Evolutionary conservation across 1,140 invertebrate genomes (phyloP).

Genomic region (Trichonephila clavata): DNA sequence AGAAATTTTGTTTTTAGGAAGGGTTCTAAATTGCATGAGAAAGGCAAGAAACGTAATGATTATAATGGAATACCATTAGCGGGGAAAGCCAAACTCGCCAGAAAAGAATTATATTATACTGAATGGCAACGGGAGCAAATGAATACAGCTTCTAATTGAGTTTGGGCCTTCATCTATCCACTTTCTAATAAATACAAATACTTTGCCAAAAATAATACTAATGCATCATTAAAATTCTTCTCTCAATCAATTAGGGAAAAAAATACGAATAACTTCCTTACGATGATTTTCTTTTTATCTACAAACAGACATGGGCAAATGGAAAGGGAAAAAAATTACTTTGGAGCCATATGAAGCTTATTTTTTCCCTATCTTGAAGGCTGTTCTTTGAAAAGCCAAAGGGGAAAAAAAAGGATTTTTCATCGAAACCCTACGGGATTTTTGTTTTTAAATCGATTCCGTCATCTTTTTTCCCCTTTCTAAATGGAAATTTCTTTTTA

Average conservation of each 20-base stretch:
- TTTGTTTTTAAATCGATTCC: constrained; percentile 50
- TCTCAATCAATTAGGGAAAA: constrained; percentile 58
- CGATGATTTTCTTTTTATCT: constrained; percentile 29
- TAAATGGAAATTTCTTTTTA: not conserved
- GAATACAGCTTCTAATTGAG: constrained; percentile 45
- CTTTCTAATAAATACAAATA: constrained; percentile 40
- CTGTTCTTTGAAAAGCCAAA: constrained; percentile 8
- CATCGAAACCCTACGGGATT: constrained; percentile 53
- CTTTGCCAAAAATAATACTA: constrained; percentile 47
- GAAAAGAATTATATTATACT: constrained; percentile 9
- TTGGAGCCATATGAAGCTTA: not conserved
- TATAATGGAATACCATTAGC: constrained; percentile 59
- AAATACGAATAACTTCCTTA: constrained; percentile 43
- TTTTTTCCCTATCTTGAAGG: not conserved
- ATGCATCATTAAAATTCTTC: constrained; percentile 61
- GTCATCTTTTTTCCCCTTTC: not conserved
- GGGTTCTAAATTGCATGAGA: not conserved
- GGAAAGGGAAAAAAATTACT: not conserved
- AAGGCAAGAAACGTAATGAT: constrained; percentile 20
- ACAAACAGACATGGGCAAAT: not conserved
- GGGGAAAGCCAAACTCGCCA: not conserved
- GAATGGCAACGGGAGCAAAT: constrained; percentile 28
- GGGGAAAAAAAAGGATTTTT: constrained; percentile 18
- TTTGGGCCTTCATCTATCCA: constrained; percentile 18
- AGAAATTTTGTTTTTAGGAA: not conserved